phyloP scores from a whole-genome alignment of 2,113 vertebrate genomes.

The Meleagris gallopavo region DNA sequence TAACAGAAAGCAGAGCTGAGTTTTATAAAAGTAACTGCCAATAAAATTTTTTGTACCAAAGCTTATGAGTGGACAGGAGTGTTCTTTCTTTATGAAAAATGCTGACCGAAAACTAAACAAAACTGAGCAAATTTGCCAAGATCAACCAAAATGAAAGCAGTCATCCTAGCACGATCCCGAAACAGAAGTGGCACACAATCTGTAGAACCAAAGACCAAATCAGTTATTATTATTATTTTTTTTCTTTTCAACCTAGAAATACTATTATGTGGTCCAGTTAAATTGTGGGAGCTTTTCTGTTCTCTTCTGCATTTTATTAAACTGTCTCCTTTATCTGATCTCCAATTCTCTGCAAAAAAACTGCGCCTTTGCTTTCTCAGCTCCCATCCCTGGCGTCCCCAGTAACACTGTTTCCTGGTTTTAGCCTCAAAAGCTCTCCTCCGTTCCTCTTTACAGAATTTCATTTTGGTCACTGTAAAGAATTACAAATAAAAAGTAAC shows the following conservation, averaged over 20 bases:
- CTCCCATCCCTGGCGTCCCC: constrained; percentile 71
- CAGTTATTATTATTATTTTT: neutral
- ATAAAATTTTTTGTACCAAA: constrained; percentile 89
- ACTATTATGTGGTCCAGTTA: constrained; percentile 82
- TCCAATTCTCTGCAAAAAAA: constrained; percentile 39
- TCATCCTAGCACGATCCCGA: constrained; percentile 72
- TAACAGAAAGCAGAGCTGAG: constrained; percentile 76
- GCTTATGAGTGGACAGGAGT: constrained; percentile 91
- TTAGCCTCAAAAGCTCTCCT: constrained; percentile 67
- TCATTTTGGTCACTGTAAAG: constrained; percentile 88
- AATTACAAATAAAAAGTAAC: constrained; percentile 80
- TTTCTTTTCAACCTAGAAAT: constrained; percentile 63
- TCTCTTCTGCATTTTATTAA: constrained; percentile 59
- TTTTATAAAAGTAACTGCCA: constrained; percentile 81
- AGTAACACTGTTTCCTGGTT: constrained; percentile 79
- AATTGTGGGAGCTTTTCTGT: constrained; percentile 82
- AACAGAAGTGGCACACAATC: constrained; percentile 85
- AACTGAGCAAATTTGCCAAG: constrained; percentile 82
- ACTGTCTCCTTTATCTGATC: constrained; percentile 68
- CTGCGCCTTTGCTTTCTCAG: constrained; percentile 63
- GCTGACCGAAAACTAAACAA: constrained; percentile 83
- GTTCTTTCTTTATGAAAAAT: constrained; percentile 86
- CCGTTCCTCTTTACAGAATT: constrained; percentile 70
- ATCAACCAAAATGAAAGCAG: constrained; percentile 73
- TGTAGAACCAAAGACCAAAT: constrained; percentile 71